A percentile compares a stretch with the other conserved stretches of the same genome.
phyloP scores from a whole-genome alignment of 2,888 invertebrate species.

The Drosophila maculinotata region DNA sequence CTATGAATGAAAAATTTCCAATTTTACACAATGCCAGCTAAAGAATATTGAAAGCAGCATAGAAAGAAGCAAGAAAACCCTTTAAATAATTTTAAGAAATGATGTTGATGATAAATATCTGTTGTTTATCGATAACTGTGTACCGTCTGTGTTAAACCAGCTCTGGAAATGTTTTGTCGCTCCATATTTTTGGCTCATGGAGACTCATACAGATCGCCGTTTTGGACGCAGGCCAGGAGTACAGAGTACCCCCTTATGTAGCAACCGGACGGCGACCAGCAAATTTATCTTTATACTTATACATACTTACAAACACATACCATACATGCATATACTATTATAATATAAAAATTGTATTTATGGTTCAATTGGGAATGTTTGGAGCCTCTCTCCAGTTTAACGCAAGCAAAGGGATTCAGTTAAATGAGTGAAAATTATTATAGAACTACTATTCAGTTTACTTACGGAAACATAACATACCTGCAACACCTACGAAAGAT shows the following conservation, averaged over 20 bases:
- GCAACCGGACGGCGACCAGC: conserved; percentile 9
- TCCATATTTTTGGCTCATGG: conserved; percentile 55
- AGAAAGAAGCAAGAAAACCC: conserved; percentile 34
- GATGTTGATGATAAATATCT: conserved; percentile 64
- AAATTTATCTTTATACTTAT: conserved; percentile 46
- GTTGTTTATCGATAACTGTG: conserved; percentile 76
- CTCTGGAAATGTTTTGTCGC: conserved; percentile 76
- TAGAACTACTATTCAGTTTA: conserved; percentile 41
- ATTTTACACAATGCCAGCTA: conserved; percentile 46
- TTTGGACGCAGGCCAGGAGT: conserved; percentile 23
- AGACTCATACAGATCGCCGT: conserved; percentile 27
- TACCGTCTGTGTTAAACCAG: conserved; percentile 82
- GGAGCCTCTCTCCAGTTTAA: conserved; percentile 16
- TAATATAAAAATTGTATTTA: conserved; percentile 32
- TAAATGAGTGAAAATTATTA: conserved; percentile 30
- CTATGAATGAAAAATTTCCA: conserved; percentile 43
- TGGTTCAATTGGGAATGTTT: conserved; percentile 22
- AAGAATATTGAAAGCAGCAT: conserved; percentile 39
- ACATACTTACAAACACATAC: conserved; percentile 15
- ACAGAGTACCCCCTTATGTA: conserved; percentile 38
- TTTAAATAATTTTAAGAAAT: conserved; percentile 75
- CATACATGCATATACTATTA: conserved; percentile 21
- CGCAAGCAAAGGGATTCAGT: conserved; percentile 29
- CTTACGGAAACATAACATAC: conserved; percentile 43
- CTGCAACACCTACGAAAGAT: conserved; percentile 64